Evolutionary conservation across 2,113 vertebrate genomes (phyloP), one percentile per base, ranked within the genome.

Genomic region (Hippolais icterina): DNA sequence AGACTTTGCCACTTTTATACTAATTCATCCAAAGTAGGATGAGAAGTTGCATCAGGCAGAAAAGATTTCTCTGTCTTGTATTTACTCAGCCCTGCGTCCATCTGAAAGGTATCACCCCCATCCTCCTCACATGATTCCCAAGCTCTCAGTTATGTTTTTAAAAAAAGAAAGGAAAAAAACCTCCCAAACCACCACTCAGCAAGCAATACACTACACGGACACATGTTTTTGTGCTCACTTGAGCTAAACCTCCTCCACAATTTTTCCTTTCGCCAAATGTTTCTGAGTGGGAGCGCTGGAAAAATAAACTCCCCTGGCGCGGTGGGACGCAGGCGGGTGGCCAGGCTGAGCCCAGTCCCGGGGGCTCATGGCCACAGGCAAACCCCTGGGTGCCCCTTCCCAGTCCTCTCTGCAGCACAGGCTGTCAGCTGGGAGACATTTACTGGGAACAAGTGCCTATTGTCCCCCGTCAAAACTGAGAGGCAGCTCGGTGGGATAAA

Each of bases 201-300:
- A 68, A 83, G 64, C 60, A 56, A 52, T 12, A 83, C 20, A 78
- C 92, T 93, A 47, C 50, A 28, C 5, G 61, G 90, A 96, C 93
- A 94, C 92, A 93, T 96, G 95, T 91, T 97, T 97, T 97, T 96
- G 83, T 90, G 91, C 72, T 96, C 83, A 83, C 66, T 97, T 87
- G 77, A 96, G 83, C 64, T 93, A 92, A 90, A 63, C 90, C 92
- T 97, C 95, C 89, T 96, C 95, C 96, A 96, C 77, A 95, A 87
- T 70, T 71, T 94, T 72, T 70, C 82, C 90, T 96, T 92, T 75
- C 25, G 91, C 96, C 95, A 97, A 96, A 47, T 76, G 93, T 96
- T 97, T 97, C 96, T 97, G 97, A 94, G 96, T 93, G 97, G 96
- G 85, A 96, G 92, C 44, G 2, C 59, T 95, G 94, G 95, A 97